Conservation (phyloP, 2,888 invertebrate species). For the Resseliella maxima region DNA sequence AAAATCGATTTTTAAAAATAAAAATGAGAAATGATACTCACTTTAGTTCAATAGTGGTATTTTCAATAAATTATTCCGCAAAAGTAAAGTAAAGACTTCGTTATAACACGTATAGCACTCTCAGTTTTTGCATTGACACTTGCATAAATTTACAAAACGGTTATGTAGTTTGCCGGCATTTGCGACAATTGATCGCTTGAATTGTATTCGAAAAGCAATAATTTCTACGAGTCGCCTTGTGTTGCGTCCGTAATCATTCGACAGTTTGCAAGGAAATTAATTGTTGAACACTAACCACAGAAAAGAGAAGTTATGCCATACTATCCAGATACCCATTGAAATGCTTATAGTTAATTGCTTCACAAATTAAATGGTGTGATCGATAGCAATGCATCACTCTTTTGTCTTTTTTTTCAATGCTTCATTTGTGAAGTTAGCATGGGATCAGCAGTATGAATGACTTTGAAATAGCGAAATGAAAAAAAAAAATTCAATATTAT, state of each 20-base stretch:
- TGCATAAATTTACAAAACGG: slow-evolving; percentile 21
- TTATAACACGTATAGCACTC: too few relatives aligned
- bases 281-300: neutral
- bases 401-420: neutral
- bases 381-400: neutral
- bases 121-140: neutral
- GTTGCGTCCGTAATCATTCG: neutral
- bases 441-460: neutral
- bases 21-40: too few relatives aligned
- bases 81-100: too few relatives aligned
- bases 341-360: neutral
- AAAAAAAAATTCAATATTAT: too few relatives aligned
- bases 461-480: neutral
- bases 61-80: too few relatives aligned
- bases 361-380: neutral
- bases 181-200: neutral
- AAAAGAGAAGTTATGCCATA: neutral
- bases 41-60: too few relatives aligned
- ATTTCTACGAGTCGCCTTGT: neutral
- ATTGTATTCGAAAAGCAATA: neutral
- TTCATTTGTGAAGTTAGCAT: neutral
- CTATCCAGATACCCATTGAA: neutral
- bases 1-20: too few relatives aligned
- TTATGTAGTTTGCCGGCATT: neutral
- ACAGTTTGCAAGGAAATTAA: slow-evolving; percentile 45